Base-by-base conservation (phyloP, 1,140 invertebrate genomes). In the Tribolium castaneum region DNA sequence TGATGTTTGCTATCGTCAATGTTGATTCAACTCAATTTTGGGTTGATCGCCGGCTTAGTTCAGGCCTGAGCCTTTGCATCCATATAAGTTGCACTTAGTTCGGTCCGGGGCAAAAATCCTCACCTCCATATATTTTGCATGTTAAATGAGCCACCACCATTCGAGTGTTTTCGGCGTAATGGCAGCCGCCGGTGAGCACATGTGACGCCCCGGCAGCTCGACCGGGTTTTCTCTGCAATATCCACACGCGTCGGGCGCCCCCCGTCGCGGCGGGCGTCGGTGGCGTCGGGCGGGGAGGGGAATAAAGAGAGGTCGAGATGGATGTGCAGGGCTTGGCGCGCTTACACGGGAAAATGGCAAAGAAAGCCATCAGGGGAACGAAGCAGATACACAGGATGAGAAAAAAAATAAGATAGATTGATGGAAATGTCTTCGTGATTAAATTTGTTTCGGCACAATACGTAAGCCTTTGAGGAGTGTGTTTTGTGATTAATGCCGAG, bases 361-460 rank as follows among this genome's bases (percentile, higher is more conserved):
- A 83, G 82, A 83, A 83, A 83, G 82, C 82, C 81, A 82, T 83
- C 82, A 82, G 78, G 82, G 82, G 81, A 83, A 78, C 66, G 78
- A 81, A 81, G 75, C 80, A 82, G 82, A 81, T 81, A 83, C 14
- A 66, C 6, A 73, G 19, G 6, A 73, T 6, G 49, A 74, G 16
- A 39, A 59, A 81, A 84, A 85, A 84, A 84, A 84, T 82, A 85
- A 84, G 83, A 85, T 84, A 82, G 83, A 85, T 85, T 84, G 84
- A 85, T 85, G 84, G 83, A 84, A 84, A 85, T 82, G 83, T 84
- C 83, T 81, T 80, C 82, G 81, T 85, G 84, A 85, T 85, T 82
- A 83, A 85, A 85, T 85, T 85, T 85, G 84, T 85, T 85, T 85
- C 71, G 71, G 35, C 66, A 59, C 82, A 80, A 82, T 82, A 79